Evolutionary conservation across 2,797 vertebrate genomes (phyloP), one percentile per base, ranked within the genome.

Genomic region (Streptopelia turtur): DNA sequence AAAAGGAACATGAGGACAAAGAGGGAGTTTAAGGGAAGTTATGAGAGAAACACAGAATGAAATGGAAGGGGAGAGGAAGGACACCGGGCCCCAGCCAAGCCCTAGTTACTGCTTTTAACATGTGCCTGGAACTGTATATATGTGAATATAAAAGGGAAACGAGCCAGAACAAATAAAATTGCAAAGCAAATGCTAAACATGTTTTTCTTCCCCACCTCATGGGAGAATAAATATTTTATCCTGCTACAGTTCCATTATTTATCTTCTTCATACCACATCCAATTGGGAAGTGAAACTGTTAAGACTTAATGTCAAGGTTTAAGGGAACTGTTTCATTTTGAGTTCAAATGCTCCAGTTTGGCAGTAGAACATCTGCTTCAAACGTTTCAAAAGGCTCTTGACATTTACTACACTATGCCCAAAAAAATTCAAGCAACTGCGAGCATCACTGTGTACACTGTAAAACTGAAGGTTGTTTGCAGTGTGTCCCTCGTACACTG

Each of bases 101-200:
- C 83, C 91, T 57, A 92, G 94, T 94, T 94, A 92, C 76, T 86
- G 78, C 94, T 95, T 97, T 95, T 88, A 97, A 95, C 96, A 97
- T 97, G 97, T 96, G 94, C 92, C 94, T 97, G 85, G 97, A 96
- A 93, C 77, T 84, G 95, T 92, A 95, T 78, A 93, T 90, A 92
- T 56, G 85, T 55, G 85, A 90, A 56, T 71, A 83, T 92, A 91
- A 90, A 91, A 96, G 92, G 96, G 92, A 98, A 96, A 97, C 90
- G 95, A 95, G 97, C 96, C 97, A 98, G 97, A 97, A 96, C 95
- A 97, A 98, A 98, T 96, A 98, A 97, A 75, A 61, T 88, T 64
- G 93, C 77, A 87, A 92, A 96, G 96, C 96, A 95, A 96, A 94
- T 96, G 95, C 95, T 96, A 98, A 97, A 96, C 91, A 97, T 96